Evolutionary conservation across 2,113 vertebrate species (phyloP), one percentile per base, ranked within the genome.

Genomic region (Oncorhynchus mykiss): DNA sequence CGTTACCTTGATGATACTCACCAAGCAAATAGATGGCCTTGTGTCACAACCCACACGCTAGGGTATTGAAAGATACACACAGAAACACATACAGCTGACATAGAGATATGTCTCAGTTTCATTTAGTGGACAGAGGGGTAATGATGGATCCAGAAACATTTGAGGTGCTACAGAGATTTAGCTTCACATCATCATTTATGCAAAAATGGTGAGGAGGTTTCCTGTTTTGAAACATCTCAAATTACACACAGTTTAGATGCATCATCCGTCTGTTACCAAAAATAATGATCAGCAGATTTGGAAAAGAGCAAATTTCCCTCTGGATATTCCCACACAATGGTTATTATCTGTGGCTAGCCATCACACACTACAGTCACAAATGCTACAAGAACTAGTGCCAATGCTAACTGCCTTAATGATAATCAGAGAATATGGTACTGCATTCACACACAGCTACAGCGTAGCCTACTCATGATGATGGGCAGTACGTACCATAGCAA

Each of bases 361-460:
- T 84, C 78, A 88, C 79, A 82, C 83, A 75, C 80, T 78, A 84
- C 86, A 84, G 82, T 88, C 83, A 77, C 83, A 82, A 88, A 86
- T 74, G 87, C 90, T 91, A 92, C 86, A 91, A 82, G 85, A 90
- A 91, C 86, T 90, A 87, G 94, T 97, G 95, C 95, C 96, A 98
- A 97, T 95, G 95, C 94, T 94, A 94, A 93, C 96, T 97, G 96
- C 96, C 96, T 99, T 98, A 98, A 96, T 59, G 83, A 78, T 82
- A 89, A 93, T 91, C 92, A 91, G 91, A 93, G 91, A 93, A 92
- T 86, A 92, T 88, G 91, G 93, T 88, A 88, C 90, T 85, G 86
- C 82, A 84, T 87, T 87, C 39, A 92, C 90, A 92, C 25, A 89
- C 86, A 81, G 82, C 82, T 82, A 88, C 88, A 88, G 85, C 64